These are phyloP conservation scores for Mus spicilegus DNA, from an alignment of 2,113 vertebrate species.

Conservation along the genomic window DNA sequence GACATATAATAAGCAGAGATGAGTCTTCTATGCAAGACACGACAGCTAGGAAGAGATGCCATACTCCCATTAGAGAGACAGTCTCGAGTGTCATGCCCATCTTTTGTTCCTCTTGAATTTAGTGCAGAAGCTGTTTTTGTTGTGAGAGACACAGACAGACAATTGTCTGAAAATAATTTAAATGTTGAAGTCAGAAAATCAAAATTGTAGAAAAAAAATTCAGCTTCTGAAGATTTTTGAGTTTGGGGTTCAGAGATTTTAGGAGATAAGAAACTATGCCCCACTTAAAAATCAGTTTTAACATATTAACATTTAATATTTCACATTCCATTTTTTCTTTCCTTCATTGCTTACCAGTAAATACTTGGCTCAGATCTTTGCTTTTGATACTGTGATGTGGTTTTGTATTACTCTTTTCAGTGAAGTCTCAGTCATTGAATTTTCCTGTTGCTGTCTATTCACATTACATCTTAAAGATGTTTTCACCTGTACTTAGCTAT, in stretches of 20 bases:
- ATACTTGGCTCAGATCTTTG: constrained; percentile 33
- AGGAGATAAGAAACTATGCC: constrained; percentile 34
- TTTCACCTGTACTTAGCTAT: constrained; percentile 52
- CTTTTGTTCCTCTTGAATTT: background rate
- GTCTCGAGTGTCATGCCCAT: background rate
- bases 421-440: constrained; percentile 33
- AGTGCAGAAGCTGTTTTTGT: background rate
- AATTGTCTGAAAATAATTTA: constrained; percentile 14
- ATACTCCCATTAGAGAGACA: background rate
- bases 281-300: constrained; percentile 45
- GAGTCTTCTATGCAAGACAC: background rate
- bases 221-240: constrained; percentile 26
- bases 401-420: constrained; percentile 43
- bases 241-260: constrained; percentile 11
- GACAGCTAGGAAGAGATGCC: background rate
- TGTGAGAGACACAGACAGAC: background rate
- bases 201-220: constrained; percentile 30
- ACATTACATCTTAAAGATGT: background rate
- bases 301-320: constrained; percentile 23
- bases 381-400: background rate
- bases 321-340: background rate
- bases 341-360: constrained; percentile 40
- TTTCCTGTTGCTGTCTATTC: background rate
- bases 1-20: background rate
- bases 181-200: constrained; percentile 20